Conservation (phyloP, 1,140 invertebrate species). For the Drosophila virilis region DNA sequence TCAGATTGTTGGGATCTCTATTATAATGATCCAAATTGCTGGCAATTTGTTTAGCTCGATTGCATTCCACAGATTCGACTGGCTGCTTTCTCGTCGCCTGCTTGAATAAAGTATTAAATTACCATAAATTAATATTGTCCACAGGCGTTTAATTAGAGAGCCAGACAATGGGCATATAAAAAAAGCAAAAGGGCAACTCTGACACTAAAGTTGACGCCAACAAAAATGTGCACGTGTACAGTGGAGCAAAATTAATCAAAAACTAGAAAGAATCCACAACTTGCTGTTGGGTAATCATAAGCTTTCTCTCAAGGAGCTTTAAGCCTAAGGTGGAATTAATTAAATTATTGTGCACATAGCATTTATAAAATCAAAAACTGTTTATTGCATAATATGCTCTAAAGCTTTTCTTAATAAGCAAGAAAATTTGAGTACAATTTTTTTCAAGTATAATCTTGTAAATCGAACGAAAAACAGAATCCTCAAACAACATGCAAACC, state of each 20-base stretch:
- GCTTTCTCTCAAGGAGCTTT: no score
- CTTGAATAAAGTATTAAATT: conserved; percentile 69
- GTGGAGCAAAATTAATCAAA: background rate
- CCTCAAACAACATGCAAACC: no score
- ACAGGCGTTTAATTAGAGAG: conserved; percentile 68
- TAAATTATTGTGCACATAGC: no score
- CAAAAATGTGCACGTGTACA: conserved; percentile 7
- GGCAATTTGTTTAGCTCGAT: conserved; percentile 57
- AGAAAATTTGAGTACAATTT: no score
- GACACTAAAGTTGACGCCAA: conserved; percentile 62
- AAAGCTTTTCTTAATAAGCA: background rate
- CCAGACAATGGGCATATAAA: conserved; percentile 49
- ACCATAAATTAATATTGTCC: conserved; percentile 77
- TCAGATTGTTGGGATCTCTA: conserved; percentile 46
- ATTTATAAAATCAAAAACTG: no score
- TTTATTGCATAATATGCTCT: background rate
- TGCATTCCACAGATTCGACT: conserved; percentile 32
- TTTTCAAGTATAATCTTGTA: no score
- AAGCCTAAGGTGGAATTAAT: background rate
- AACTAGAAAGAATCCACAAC: no score
- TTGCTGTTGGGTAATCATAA: no score
- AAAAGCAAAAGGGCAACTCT: conserved; percentile 29
- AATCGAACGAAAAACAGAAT: no score
- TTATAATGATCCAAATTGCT: conserved; percentile 59
- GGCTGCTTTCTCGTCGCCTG: conserved; percentile 16